Evolutionary conservation across 2,888 invertebrate species (phyloP).

Genomic region (Clivina fossor): DNA sequence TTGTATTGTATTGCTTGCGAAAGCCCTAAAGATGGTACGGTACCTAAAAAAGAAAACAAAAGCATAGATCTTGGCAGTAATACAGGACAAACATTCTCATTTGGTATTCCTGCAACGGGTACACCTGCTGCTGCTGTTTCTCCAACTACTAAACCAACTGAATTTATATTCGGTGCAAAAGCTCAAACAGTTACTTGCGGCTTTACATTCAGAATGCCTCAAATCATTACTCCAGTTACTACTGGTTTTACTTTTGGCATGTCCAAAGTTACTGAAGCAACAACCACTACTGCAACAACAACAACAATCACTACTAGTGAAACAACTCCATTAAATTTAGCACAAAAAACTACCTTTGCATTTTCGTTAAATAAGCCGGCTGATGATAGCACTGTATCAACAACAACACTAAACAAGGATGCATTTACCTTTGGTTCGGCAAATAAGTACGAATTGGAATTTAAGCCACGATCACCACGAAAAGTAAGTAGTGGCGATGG

Average conservation of each 20-base stretch:
- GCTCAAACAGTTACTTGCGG: conserved; percentile 38
- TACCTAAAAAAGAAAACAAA: conserved; percentile 50
- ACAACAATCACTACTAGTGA: conserved; percentile 5
- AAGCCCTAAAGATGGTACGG: conserved; percentile 57
- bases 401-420: conserved; percentile 37
- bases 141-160: conserved; percentile 24
- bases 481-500: conserved; percentile 55
- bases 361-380: conserved; percentile 45
- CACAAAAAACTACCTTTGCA: conserved; percentile 39
- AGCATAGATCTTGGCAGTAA: conserved; percentile 45
- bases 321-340: conserved; percentile 21
- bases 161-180: conserved; percentile 42
- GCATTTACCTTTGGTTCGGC: conserved; percentile 62
- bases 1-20: conserved; percentile 61
- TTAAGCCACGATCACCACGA: conserved; percentile 61
- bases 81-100: conserved; percentile 52
- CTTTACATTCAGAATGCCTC: conserved; percentile 42
- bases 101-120: conserved; percentile 52
- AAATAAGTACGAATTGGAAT: conserved; percentile 66
- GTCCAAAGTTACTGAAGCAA: conserved; percentile 18
- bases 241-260: conserved; percentile 42
- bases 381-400: conserved; percentile 32
- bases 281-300: conserved; percentile 22
- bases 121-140: conserved; percentile 39
- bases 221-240: conserved; percentile 36